Evolutionary conservation across 2,113 vertebrate species (phyloP).

Genomic region (Tragelaphus strepsiceros): DNA sequence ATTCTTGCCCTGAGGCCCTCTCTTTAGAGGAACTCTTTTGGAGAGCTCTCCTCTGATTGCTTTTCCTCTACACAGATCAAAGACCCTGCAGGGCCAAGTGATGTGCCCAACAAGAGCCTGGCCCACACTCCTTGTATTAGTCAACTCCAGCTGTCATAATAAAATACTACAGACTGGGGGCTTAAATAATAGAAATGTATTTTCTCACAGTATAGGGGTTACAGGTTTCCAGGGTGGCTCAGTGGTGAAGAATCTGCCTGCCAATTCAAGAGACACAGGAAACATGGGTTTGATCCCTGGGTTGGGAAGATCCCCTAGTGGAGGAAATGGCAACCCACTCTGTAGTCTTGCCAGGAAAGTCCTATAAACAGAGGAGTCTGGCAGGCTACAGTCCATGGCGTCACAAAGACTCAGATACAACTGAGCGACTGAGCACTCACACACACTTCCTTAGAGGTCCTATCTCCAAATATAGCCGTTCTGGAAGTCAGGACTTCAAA

Average conservation of each 20-base stretch:
- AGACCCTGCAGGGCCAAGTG: background rate
- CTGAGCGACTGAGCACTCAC: background rate
- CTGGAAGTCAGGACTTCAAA: background rate
- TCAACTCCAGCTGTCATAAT: background rate
- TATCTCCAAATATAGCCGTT: background rate
- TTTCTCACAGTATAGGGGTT: background rate
- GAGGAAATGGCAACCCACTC: background rate
- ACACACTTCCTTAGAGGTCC: background rate
- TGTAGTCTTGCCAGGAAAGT: background rate
- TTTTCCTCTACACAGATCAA: background rate
- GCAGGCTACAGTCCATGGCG: background rate
- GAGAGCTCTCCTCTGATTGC: background rate
- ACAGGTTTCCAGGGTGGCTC: background rate
- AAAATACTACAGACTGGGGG: background rate
- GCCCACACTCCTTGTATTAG: background rate
- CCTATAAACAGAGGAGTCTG: background rate
- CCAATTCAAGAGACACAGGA: background rate
- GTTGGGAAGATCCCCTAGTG: background rate
- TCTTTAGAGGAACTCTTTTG: background rate
- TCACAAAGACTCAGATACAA: background rate
- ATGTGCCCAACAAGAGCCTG: background rate
- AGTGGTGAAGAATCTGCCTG: background rate
- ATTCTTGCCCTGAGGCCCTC: background rate
- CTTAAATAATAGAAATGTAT: background rate
- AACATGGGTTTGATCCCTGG: background rate